Evolutionary conservation across 2,113 vertebrate genomes (phyloP), one percentile per base, ranked within the genome.

Genomic region (Cynoglossus semilaevis): DNA sequence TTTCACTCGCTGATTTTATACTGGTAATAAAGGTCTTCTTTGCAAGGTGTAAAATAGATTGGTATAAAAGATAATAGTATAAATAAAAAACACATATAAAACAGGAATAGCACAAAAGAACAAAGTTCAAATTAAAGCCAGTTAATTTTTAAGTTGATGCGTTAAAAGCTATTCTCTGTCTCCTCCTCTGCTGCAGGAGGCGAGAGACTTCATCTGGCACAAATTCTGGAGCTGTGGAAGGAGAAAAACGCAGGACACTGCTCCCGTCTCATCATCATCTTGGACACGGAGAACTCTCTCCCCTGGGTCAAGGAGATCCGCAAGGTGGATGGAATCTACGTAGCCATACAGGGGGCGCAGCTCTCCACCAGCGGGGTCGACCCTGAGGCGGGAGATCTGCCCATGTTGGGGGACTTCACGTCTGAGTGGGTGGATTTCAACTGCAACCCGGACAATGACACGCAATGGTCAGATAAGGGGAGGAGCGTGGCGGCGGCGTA

Each of bases 401-500:
- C 94, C 75, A 81, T 90, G 16, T 89, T 98, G 0, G 97, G 97
- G 4, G 94, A 99, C 85, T 98, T 99, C 80, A 99, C 96, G 4
- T 87, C 88, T 1, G 94, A 97, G 1, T 99, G 97, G 96, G 97
- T 98, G 36, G 95, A 98, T 63, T 99, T 95, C 86, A 99, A 96
- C 89, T 98, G 96, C 76, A 94, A 95, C 80, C 86, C 92, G 0
- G 81, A 90, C 37, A 90, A 88, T 22, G 85, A 67, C 74, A 89
- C 94, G 79, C 93, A 89, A 83, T 98, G 95, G 95, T 89, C 91
- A 0, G 94, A 95, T 9, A 93, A 89, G 70, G 93, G 93, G 0
- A 84, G 93, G 45, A 70, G 76, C 0, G 81, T 98, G 52, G 88
- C 53, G 13, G 95, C 95, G 0, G 0, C 70, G 1, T 99, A 99